Percentiles rank a stretch among this genome's conserved stretches.
phyloP scores from a whole-genome alignment of 1,140 invertebrate species.

The Drosophila sproati region DNA sequence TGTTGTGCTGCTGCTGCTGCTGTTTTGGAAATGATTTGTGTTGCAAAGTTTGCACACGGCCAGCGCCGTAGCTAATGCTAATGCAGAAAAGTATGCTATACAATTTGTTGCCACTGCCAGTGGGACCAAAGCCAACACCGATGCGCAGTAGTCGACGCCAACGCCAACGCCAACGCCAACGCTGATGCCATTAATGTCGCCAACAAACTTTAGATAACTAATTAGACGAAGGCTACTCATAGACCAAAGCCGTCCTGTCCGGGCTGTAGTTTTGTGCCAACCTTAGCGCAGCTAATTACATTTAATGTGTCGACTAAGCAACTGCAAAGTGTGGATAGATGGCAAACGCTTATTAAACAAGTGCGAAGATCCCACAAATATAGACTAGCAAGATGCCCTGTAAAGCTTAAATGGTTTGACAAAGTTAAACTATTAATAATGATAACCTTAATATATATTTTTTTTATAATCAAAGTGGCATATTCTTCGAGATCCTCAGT shows the following conservation, averaged over 20 bases:
- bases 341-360: constrained; percentile 68
- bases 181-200: constrained; percentile 70
- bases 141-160: neutral
- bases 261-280: constrained; percentile 70
- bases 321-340: constrained; percentile 57
- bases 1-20: constrained; percentile 38
- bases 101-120: constrained; percentile 49
- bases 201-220: constrained; percentile 81
- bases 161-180: constrained; percentile 1
- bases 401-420: neutral
- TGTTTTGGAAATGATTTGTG: constrained; percentile 64
- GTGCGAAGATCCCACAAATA: neutral
- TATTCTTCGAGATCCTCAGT: too few species aligned
- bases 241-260: constrained; percentile 13
- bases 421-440: too few species aligned
- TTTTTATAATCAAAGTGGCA: too few species aligned
- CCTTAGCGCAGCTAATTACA: constrained; percentile 82
- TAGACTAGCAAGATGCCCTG: constrained; percentile 10
- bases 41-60: constrained; percentile 34
- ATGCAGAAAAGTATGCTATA: constrained; percentile 70
- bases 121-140: neutral
- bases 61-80: constrained; percentile 51
- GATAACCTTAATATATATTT: too few species aligned
- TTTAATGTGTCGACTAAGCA: constrained; percentile 82
- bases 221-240: constrained; percentile 62